Evolutionary conservation across 2,888 invertebrate species (phyloP), one percentile per base, ranked within the genome.

Genomic region (Brenthis hecate): DNA sequence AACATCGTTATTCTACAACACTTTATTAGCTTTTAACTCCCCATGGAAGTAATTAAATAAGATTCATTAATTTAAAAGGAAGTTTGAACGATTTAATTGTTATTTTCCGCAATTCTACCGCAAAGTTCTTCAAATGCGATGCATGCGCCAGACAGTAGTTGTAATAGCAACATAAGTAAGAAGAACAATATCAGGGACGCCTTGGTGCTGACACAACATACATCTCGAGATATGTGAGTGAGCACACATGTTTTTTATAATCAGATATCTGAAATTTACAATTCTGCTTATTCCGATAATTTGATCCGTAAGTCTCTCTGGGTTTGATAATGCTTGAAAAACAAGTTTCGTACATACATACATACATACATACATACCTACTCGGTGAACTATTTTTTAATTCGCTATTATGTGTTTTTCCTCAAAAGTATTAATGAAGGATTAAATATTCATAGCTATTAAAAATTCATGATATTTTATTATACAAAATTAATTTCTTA

Each of bases 211-310:
- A 78, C 74, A 75, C 69, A 78, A 73, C 64, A 77, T 76, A 70
- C 66, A 72, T 72, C 73, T 61, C 48, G n/a, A 55, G 47, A 32
- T 32, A 69, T 73, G 73, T 70, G 74, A 74, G 74, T 76, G 75
- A 71, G 76, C 81, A 79, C 85, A 87, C 82, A 85, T 87, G 86
- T 82, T 80, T 85, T 88, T 88, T 88, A 84, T 80, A 81, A 81
- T 81, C 5, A 13, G 23, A 58, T 58, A 80, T 67, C 69, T 73
- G 62, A 58, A 65, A 56, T 51, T 69, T 43, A 13, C 19, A 47
- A 64, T 23, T 57, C 53, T 4, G 14, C 14, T 23, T 16, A 6
- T 13, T 23, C 13, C 13, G 8, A 43, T 43, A 43, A 43, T 11
- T 43, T 43, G 36, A 43, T 43, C 11, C 36, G 1, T 43, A 43